Percentiles rank a stretch among this genome's conserved stretches.
Conservation (phyloP, 2,113 vertebrate species). For the Chloebia gouldiae region DNA sequence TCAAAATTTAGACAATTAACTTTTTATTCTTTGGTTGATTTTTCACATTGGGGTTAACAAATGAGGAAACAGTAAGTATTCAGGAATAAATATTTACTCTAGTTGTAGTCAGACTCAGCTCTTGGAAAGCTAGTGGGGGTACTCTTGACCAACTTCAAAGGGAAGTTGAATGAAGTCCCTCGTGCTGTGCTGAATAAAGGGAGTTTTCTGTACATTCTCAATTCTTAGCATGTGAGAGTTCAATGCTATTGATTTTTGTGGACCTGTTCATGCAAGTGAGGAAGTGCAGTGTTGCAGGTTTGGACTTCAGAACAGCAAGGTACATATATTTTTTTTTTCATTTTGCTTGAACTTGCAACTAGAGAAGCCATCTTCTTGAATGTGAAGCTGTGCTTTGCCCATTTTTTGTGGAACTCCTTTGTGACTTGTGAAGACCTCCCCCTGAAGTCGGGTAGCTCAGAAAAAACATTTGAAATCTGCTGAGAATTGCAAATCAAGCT, state of each 20-base stretch:
- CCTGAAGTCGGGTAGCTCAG: background rate
- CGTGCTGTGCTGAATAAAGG: background rate
- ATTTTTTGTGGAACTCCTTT: background rate
- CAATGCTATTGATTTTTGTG: background rate
- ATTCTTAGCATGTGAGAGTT: background rate
- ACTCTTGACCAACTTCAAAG: conserved; percentile 14
- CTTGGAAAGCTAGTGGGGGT: background rate
- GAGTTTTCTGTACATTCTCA: background rate
- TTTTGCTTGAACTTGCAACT: background rate
- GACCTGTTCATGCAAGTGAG: background rate
- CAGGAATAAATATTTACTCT: conserved; percentile 29
- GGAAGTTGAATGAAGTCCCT: background rate
- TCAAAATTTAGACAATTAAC: background rate
- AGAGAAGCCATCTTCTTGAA: background rate
- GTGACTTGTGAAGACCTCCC: background rate
- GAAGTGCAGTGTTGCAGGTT: background rate
- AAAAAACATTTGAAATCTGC: background rate
- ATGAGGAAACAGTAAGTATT: background rate
- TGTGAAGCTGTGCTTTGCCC: background rate
- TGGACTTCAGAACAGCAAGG: background rate
- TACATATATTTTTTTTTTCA: background rate
- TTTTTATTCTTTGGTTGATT: background rate
- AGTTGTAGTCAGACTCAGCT: background rate
- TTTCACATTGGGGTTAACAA: background rate
- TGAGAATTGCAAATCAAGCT: background rate